A percentile compares a stretch with the other conserved stretches of the same genome.
Evolutionary conservation across 2,888 invertebrate genomes (phyloP).

Genomic region (Lysandra bellargus): DNA sequence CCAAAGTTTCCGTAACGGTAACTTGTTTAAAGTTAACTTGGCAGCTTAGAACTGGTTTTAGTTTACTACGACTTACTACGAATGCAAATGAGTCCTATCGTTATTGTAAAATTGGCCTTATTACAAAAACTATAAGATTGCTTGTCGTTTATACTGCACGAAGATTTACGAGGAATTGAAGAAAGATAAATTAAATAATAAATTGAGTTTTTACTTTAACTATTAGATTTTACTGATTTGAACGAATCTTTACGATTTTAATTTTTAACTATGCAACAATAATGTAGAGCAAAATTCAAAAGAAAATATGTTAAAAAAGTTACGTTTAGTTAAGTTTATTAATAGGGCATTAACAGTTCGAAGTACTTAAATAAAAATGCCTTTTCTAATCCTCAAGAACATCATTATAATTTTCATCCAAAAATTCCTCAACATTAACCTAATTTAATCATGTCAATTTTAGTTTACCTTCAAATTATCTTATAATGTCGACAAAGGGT

Average conservation of each 20-base stretch:
- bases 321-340: not conserved
- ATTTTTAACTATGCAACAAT: not conserved
- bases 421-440: not conserved
- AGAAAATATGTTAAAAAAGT: not conserved
- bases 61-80: conserved; percentile 74
- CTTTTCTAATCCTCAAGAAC: not conserved
- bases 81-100: conserved; percentile 35
- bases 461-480: not conserved
- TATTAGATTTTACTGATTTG: not conserved
- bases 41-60: conserved; percentile 66
- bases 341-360: too few species aligned
- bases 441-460: not conserved
- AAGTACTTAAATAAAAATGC: not conserved
- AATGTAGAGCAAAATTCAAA: not conserved
- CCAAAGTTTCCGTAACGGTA: conserved; percentile 60
- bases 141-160: not conserved
- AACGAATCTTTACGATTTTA: not conserved
- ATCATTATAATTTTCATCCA: not conserved
- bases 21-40: conserved; percentile 59
- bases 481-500: not conserved
- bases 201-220: not conserved
- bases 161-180: conserved; percentile 20
- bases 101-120: conserved; percentile 31
- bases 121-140: not conserved
- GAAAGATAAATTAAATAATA: not conserved